Base-by-base conservation (phyloP, 1,140 invertebrate genomes). In the Cyclina sinensis region DNA sequence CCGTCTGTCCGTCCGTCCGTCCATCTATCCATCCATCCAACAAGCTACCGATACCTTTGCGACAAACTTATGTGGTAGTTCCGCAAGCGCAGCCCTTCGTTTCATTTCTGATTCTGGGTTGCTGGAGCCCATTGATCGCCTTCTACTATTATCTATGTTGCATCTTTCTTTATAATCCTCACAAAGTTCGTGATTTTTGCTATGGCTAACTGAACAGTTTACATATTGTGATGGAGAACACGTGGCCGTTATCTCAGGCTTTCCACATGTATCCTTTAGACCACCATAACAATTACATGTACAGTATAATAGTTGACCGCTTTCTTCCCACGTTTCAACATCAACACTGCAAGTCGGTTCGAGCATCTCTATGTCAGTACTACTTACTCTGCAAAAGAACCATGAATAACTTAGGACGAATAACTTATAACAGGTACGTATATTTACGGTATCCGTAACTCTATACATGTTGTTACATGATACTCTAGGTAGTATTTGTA, bases 171-270 rank as follows among this genome's bases (percentile, higher is more conserved):
- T 14, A 27, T 27, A 62, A 62, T 62, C n/a, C 24, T 62, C 2
- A 27, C 57, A 62, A 1, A 27, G n/a, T 27, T 62, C 57, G n/a
- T 24, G 24, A 7, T 18, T 62, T 27, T 27, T 62, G 7, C n/a
- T 62, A 14, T 27, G 24, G 27, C 57, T 62, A 5, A 62, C 57
- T 27, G n/a, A 27, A 14, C 57, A 62, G 57, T 62, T 62, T 11
- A 62, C 24, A 27, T 62, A 62, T 24, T 62, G 57, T 27, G 57
- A 62, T 62, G 57, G 57, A 27, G 57, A 62, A 27, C 57, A 62
- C 7, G 24, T 62, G 0, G 24, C 57, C 24, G 1, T 4, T 62
- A 27, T 24, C 27, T 62, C 57, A 27, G 14, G 57, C 7, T 18
- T 27, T 14, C 57, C 24, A 62, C 57, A 62, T 1, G 7, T 9